phyloP scores from a whole-genome alignment of 2,797 vertebrate genomes.

The Mus spretus region DNA sequence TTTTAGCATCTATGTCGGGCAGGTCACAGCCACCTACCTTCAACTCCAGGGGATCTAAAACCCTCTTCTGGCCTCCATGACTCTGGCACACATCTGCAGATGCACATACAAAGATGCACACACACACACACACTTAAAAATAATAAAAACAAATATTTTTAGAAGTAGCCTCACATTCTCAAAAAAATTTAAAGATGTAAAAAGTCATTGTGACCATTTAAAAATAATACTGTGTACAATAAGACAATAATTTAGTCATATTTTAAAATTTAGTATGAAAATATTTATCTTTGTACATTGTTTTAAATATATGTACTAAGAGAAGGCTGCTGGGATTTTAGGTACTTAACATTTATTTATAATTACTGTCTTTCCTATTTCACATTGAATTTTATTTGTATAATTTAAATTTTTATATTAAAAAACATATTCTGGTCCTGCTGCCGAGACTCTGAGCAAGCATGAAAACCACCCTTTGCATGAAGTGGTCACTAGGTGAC shows the following conservation, averaged over 20 bases:
- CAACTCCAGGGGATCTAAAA: neutral
- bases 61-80: neutral
- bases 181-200: conserved; percentile 39
- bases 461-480: conserved; percentile 64
- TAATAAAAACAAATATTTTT: neutral
- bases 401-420: neutral
- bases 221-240: conserved; percentile 35
- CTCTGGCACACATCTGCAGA: too few relatives aligned
- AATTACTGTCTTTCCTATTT: neutral
- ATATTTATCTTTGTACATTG: neutral
- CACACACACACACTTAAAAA: neutral
- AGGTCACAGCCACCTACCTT: neutral
- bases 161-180: neutral
- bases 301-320: neutral
- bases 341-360: neutral
- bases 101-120: neutral
- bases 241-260: neutral
- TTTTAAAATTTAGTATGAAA: neutral
- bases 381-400: conserved; percentile 25
- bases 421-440: neutral
- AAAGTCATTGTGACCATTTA: neutral
- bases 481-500: conserved; percentile 85
- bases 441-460: neutral
- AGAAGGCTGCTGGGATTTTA: neutral
- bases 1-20: neutral